Evolutionary conservation across 2,888 invertebrate species (phyloP), one percentile per base, ranked within the genome.

Genomic region (Branchellion lobata): DNA sequence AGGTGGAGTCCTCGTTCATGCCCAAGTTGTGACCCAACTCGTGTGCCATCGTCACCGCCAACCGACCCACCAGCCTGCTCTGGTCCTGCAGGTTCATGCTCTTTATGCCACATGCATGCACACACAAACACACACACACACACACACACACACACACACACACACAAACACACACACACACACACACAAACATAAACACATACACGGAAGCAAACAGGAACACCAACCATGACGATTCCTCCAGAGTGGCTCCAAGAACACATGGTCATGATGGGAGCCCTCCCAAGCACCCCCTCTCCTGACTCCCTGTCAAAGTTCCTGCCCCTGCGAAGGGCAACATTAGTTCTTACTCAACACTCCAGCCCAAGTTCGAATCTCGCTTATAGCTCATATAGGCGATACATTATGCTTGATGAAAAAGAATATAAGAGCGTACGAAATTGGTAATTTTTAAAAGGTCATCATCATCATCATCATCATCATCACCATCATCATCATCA

Each of bases 191-290:
- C n/a, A 29, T 21, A 65, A 3, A 65, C 33, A 68, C 53, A 31
- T 24, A 53, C 11, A 24, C 0, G 24, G 3, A 77, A n/a, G n/a
- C n/a, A 5, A 3, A 27, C 24, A 65, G 14, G 11, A 14, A 27
- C 57, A 83, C 84, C 75, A 81, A 89, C 89, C 88, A 94, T 94
- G 83, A 94, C 93, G 0, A 99, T 95, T 0, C 97, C 98, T 0
- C 97, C 98, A 0, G 96, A 97, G 88, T 93, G 96, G 87, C 96
- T 93, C 88, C 92, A 95, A 0, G 97, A 96, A 88, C 99, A 99
- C 84, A 98, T 97, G 8, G 96, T 96, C 0, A 95, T 95, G 82
- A 89, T 90, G 78, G 96, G 90, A 0, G 98, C 98, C 88, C 99
- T 99, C 1, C 99, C 98, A 2, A 99, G 96, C 1, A 99, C 96